phyloP scores from a whole-genome alignment of 2,797 vertebrate genomes.

The Scarus forsteni region DNA sequence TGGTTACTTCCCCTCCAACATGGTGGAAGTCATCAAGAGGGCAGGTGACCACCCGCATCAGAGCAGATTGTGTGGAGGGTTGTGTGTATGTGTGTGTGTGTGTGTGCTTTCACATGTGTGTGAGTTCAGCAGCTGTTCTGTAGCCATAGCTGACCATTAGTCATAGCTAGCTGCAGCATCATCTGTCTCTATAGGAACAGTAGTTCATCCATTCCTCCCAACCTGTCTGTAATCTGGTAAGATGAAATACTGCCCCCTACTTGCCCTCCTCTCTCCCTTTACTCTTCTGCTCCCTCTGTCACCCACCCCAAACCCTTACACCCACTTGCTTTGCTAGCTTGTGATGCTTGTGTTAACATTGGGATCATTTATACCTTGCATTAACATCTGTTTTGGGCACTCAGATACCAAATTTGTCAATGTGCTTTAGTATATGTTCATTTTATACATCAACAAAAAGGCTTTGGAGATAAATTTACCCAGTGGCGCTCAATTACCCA shows the following conservation, averaged over 20 bases:
- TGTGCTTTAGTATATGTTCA: too few relatives aligned
- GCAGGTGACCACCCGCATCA: conserved; percentile 87
- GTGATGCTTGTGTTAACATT: conserved; percentile 56
- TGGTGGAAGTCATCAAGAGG: conserved; percentile 96
- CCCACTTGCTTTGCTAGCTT: conserved; percentile 33
- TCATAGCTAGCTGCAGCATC: conserved; percentile 62
- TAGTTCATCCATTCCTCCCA: conserved; percentile 50
- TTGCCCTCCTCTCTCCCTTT: conserved; percentile 21
- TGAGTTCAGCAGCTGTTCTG: conserved; percentile 60
- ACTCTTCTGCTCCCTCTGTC: conserved; percentile 47
- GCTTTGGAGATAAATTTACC: too few relatives aligned
- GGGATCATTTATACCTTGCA: conserved; percentile 5
- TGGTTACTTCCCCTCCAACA: conserved; percentile 95
- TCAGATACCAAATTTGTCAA: too few relatives aligned
- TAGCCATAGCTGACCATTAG: conserved; percentile 63
- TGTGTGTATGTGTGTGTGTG: conserved; percentile 38
- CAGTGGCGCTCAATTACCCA: too few relatives aligned
- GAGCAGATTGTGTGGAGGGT: conserved; percentile 61
- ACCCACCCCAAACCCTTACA: conserved; percentile 21
- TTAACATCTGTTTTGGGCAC: too few relatives aligned
- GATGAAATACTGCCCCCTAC: conserved; percentile 43
- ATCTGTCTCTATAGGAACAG: conserved; percentile 37
- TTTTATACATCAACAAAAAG: too few relatives aligned
- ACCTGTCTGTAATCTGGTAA: conserved; percentile 61
- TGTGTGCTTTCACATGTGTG: conserved; percentile 39